A percentile compares a stretch with the other conserved stretches of the same genome.
phyloP scores from a whole-genome alignment of 2,113 vertebrate species.

The Manacus vitellinus region DNA sequence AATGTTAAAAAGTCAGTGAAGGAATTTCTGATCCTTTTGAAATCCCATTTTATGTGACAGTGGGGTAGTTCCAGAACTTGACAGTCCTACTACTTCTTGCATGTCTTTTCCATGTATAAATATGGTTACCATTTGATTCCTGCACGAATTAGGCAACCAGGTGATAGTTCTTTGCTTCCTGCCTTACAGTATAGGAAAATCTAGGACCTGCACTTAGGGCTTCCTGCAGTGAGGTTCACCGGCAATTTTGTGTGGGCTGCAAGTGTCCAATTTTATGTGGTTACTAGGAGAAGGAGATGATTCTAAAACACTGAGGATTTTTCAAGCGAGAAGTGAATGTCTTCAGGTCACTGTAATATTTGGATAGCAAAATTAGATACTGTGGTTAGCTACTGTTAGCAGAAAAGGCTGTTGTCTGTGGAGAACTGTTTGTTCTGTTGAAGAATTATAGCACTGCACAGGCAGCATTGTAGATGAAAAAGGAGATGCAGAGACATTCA shows the following conservation, averaged over 20 bases:
- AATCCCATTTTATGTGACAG: not conserved
- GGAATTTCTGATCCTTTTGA: not conserved
- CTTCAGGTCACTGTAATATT: not conserved
- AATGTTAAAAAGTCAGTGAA: fast-evolving
- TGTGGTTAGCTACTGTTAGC: not conserved
- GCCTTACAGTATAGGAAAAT: not conserved
- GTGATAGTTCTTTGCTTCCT: not conserved
- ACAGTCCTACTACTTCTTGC: not conserved
- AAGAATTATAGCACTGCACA: not conserved
- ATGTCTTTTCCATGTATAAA: not conserved
- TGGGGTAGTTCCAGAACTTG: not conserved
- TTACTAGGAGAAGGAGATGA: not conserved
- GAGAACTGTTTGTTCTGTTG: not conserved
- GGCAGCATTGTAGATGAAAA: not conserved
- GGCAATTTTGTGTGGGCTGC: not conserved
- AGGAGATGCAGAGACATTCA: not conserved
- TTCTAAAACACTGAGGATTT: not conserved
- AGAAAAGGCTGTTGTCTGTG: not conserved
- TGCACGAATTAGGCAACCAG: not conserved
- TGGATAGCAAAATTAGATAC: not conserved
- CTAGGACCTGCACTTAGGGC: not conserved
- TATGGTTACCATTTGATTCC: not conserved
- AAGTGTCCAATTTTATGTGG: not conserved
- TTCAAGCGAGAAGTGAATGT: not conserved
- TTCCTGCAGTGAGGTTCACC: not conserved